Base-by-base conservation (phyloP, 2,888 invertebrate genomes). In the Drosophila formosana region DNA sequence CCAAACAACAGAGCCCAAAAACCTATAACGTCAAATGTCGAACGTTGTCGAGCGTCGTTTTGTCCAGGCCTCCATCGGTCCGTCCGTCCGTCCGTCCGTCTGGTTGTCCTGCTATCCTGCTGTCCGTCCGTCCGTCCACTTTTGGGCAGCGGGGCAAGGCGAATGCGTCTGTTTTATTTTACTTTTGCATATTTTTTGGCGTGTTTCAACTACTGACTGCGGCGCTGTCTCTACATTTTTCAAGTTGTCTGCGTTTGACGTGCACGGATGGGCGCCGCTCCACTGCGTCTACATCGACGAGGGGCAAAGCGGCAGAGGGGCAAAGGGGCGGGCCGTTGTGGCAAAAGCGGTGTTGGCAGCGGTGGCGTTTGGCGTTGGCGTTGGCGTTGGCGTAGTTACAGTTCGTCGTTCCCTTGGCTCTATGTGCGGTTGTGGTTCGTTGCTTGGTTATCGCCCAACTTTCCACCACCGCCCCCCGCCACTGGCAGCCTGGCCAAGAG, bases 111-210 rank as follows among this genome's bases (percentile, higher is more conserved):
- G 11, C 43, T 23, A 0, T 30, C 50, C 4, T 23, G 8, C 23
- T 5, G 39, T n/a, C 25, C 41, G 51, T 47, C 50, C n/a, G 25
- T 23, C 56, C 5, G 3, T 9, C 25, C 3, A 1, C 7, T 45
- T 11, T 13, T 26, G 45, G 62, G 62, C 50, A 60, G 43, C 69
- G 57, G 58, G 61, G 66, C 77, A 60, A 74, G 61, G 66, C 77
- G 58, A 74, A 77, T 73, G 88, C 75, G 88, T 89, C 89, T 85
- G 89, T 89, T 85, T 89, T 89, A 85, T 89, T 85, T 85, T 80
- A 82, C 89, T 89, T 85, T 85, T 89, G 85, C 85, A 89, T 85
- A 89, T 88, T 85, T 85, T 85, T 89, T 89, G 89, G 85, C 85
- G 89, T 89, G 80, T 85, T 85, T 89, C 89, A 80, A 88, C 85